These are phyloP conservation scores for Drosophila sulfurigaster DNA, from an alignment of 1,140 invertebrate species.

Conservation along the genomic window DNA sequence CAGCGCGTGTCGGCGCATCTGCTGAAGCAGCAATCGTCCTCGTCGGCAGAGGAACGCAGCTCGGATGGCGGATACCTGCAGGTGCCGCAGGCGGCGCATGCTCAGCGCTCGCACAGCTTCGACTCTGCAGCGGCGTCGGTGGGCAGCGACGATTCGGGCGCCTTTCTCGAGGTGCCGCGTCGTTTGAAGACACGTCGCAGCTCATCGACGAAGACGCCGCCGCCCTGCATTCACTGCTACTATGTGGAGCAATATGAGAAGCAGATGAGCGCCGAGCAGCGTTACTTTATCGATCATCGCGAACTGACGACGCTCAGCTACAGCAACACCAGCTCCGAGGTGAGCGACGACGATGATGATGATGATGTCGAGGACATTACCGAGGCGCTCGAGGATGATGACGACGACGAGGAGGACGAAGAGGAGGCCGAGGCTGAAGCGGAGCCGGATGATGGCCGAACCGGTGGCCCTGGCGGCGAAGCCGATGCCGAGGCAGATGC, in stretches of 20 bases:
- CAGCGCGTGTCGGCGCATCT: conserved; percentile 86
- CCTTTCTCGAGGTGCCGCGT: conserved; percentile 89
- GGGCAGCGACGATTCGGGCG: conserved; percentile 87
- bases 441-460: conserved; percentile 85
- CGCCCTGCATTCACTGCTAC: conserved; percentile 88
- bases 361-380: conserved; percentile 84
- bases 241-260: conserved; percentile 88
- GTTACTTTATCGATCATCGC: conserved; percentile 75
- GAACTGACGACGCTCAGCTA: conserved; percentile 85
- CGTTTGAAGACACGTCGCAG: conserved; percentile 87
- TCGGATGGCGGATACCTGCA: conserved; percentile 86
- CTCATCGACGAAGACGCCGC: conserved; percentile 87
- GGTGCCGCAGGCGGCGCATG: conserved; percentile 88
- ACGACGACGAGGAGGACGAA: conserved; percentile 86
- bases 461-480: conserved; percentile 60
- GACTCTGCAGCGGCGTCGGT: conserved; percentile 89
- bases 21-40: conserved; percentile 84
- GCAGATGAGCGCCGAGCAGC: conserved; percentile 85
- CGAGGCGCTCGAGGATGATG: conserved; percentile 77
- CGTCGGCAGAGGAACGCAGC: conserved; percentile 81
- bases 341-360: conserved; percentile 85
- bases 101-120: conserved; percentile 90
- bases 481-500: conserved; percentile 38
- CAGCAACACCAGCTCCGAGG: conserved; percentile 85
- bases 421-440: conserved; percentile 69